These are phyloP conservation scores for Phyllostomus hastatus DNA, from an alignment of 2,113 vertebrate genomes.

Conservation along the genomic window DNA sequence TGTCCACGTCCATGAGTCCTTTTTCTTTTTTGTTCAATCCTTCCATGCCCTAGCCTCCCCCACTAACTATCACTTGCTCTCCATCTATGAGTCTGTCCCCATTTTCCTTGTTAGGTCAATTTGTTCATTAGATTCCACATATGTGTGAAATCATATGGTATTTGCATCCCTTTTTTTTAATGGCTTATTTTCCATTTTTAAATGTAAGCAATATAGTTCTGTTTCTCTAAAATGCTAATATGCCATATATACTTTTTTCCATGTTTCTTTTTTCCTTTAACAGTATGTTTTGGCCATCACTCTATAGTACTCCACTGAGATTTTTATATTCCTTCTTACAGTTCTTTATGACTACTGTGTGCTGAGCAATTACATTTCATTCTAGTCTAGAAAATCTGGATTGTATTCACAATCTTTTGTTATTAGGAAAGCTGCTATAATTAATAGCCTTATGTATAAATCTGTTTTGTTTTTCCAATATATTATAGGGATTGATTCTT, in stretches of 20 bases:
- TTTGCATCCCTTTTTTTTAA: neutral
- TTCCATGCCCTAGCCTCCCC: no score
- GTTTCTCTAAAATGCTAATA: neutral
- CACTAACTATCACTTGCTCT: no score
- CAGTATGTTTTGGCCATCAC: neutral
- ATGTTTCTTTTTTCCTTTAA: neutral
- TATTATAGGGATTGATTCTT: neutral
- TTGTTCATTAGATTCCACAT: no score
- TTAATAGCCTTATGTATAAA: neutral
- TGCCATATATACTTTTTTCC: neutral
- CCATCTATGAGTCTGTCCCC: no score
- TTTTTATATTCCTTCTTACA: neutral
- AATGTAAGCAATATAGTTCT: neutral
- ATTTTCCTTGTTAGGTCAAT: no score
- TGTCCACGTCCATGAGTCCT: no score
- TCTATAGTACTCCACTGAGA: neutral
- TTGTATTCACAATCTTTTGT: neutral
- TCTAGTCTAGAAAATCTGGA: neutral
- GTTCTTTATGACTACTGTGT: neutral
- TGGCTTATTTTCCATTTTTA: neutral
- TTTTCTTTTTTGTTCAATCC: no score
- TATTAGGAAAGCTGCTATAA: neutral
- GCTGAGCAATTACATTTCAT: neutral
- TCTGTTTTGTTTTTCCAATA: neutral
- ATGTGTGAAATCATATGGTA: no score